Evolutionary conservation across 2,113 vertebrate species (phyloP), one percentile per base, ranked within the genome.

Genomic region (Crotalus viridis): DNA sequence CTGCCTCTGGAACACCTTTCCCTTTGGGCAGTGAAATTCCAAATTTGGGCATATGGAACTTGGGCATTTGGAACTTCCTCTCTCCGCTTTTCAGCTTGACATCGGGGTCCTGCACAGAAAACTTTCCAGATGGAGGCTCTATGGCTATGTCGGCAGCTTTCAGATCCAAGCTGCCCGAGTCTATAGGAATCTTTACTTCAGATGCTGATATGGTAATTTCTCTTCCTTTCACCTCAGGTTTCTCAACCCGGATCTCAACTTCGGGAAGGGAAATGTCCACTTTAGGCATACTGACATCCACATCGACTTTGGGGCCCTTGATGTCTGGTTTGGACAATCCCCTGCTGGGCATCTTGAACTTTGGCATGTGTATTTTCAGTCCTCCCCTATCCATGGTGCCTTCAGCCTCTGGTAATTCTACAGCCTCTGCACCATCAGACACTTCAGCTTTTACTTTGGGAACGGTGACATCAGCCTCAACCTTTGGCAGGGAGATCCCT

Each of bases 381-480:
- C 59, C 89, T 3, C 59, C 59, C 4, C 26, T 24, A 0, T 90
- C 59, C 0, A 69, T n/a, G 46, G 59, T 69, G 15, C 24, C 89
- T 69, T 69, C 89, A 19, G 91, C 85, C 1, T 93, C 89, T 8
- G 81, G 54, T n/a, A 94, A 89, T 81, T 0, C 94, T 89, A 0
- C 0, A 3, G 59, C 64, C 0, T 0, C 90, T 74, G 0, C 48
- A 88, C 0, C 91, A 92, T 0, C 0, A 81, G 89, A 2, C 48
- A 51, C 0, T 26, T 94, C 86, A 1, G 93, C 0, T 1, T 94
- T 92, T 10, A 57, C 24, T 15, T 92, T 43, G 5, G 54, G 85
- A 7, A 52, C 2, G 0, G 56, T 6, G 3, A 81, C 0, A 0
- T 93, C 85, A 0, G 85, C 13, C 51, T 93, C 21, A 0, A 43